These are phyloP conservation scores for Brachypodius melanocephalos DNA, from an alignment of 2,113 vertebrate species.

Conservation along the genomic window DNA sequence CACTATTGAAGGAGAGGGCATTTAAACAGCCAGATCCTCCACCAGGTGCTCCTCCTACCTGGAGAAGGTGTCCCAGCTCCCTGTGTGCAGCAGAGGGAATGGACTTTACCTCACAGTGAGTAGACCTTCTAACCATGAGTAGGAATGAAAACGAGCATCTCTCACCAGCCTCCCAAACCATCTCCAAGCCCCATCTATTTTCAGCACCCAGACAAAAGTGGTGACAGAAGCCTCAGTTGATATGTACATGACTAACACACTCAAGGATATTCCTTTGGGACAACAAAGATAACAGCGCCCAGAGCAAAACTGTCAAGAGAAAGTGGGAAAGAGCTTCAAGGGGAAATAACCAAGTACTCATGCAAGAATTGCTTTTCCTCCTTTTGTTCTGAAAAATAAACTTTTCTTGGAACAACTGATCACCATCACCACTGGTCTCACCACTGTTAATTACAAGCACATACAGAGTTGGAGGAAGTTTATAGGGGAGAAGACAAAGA, in stretches of 20 bases:
- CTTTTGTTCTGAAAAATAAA: background rate
- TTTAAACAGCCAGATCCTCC: background rate
- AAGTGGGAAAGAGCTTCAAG: background rate
- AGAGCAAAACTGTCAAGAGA: constrained; percentile 34
- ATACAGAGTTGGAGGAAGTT: background rate
- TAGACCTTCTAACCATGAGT: background rate
- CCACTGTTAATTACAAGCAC: background rate
- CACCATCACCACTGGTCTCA: background rate
- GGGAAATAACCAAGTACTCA: background rate
- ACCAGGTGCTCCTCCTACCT: background rate
- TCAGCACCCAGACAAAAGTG: background rate
- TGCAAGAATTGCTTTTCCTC: background rate
- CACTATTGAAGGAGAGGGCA: background rate
- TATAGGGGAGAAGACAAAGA: background rate
- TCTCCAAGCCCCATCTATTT: background rate
- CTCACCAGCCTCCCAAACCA: background rate
- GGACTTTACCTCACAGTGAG: background rate
- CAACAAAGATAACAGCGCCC: background rate
- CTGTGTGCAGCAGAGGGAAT: background rate
- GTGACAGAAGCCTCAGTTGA: background rate
- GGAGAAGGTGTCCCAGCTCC: background rate
- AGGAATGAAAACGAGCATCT: background rate
- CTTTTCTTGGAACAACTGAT: background rate
- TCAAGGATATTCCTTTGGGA: constrained; percentile 18
- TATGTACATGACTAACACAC: background rate